A percentile compares a stretch with the other conserved stretches of the same genome.
These are phyloP conservation scores for Phataginus tetradactyla DNA, from an alignment of 2,797 vertebrate species.

Conservation along the genomic window DNA sequence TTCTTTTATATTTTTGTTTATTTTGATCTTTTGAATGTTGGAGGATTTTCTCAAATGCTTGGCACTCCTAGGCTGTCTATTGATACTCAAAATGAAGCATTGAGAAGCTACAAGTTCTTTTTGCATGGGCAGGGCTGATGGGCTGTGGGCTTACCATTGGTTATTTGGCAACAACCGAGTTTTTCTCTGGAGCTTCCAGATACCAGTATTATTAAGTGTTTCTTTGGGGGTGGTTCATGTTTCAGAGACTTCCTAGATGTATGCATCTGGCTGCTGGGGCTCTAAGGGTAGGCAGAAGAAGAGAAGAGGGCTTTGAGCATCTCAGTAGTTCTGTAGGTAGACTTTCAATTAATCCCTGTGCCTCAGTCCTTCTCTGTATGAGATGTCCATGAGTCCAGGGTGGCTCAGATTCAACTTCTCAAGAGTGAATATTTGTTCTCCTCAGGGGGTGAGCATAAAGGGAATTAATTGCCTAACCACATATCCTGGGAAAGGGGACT, in stretches of 20 bases:
- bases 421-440: not conserved
- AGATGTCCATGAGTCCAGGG: not conserved
- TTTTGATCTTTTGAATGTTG: constrained; percentile 12
- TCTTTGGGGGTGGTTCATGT: not conserved
- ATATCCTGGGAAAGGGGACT: not conserved
- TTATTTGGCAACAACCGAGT: not conserved
- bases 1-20: not conserved
- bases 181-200: not conserved
- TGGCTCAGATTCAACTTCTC: not conserved
- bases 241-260: not conserved
- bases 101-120: not conserved
- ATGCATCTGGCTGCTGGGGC: not conserved
- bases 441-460: too few species aligned
- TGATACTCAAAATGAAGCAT: not conserved
- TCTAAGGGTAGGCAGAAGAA: not conserved
- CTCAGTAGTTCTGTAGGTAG: not conserved
- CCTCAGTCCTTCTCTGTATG: not conserved
- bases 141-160: not conserved
- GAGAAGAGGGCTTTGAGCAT: not conserved
- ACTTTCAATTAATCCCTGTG: not conserved
- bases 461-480: not conserved
- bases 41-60: not conserved
- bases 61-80: not conserved
- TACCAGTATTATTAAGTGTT: not conserved
- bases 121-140: not conserved